phyloP scores from a whole-genome alignment of 2,797 vertebrate genomes.

The Psittacula derbiana region DNA sequence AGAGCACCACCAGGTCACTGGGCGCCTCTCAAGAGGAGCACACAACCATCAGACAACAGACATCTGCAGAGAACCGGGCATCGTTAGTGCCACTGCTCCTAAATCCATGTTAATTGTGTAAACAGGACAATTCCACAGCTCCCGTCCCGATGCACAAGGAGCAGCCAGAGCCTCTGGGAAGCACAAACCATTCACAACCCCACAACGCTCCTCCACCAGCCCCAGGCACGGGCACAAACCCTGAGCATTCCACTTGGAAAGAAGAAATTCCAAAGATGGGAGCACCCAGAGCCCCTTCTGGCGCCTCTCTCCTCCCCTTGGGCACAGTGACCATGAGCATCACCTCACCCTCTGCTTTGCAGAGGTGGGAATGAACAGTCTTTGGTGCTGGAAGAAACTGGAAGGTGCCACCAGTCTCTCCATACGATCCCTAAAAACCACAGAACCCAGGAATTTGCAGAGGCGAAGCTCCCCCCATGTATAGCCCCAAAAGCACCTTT shows the following conservation, averaged over 20 bases:
- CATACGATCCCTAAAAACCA: not conserved
- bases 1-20: not conserved
- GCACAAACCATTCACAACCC: not conserved
- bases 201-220: not conserved
- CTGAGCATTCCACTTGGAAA: not conserved
- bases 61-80: not conserved
- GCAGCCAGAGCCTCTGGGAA: not conserved
- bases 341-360: not conserved
- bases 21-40: not conserved
- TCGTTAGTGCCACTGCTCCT: not conserved
- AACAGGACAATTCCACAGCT: fast-evolving
- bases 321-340: fast-evolving
- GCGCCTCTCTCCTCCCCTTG: not conserved
- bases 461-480: not conserved
- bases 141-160: fast-evolving
- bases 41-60: not conserved
- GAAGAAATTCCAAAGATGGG: not conserved
- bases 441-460: fast-evolving
- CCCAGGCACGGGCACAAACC: fast-evolving
- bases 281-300: not conserved
- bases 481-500: not conserved
- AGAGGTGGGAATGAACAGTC: not conserved
- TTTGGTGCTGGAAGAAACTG: not conserved
- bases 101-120: not conserved
- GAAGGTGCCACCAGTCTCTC: not conserved